phyloP scores from a whole-genome alignment of 2,113 vertebrate genomes.

The Camelus bactrianus region DNA sequence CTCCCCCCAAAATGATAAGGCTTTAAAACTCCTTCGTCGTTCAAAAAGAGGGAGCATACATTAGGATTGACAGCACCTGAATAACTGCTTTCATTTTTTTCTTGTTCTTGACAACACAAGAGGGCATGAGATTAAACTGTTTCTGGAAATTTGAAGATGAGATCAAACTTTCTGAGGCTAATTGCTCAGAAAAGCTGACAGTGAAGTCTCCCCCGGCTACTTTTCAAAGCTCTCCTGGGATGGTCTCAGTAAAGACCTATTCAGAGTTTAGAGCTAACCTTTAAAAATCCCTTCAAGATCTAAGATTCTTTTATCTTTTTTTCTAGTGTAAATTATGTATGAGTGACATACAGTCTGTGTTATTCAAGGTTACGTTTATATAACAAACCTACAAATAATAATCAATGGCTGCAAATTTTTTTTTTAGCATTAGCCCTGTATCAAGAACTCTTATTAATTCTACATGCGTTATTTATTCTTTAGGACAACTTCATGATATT shows the following conservation, averaged over 20 bases:
- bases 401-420: not conserved
- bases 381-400: slow-evolving; percentile 40
- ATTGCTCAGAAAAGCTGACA: slow-evolving; percentile 60
- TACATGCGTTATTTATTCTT: not conserved
- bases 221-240: slow-evolving; percentile 70
- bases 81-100: slow-evolving; percentile 55
- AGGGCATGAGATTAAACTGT: slow-evolving; percentile 65
- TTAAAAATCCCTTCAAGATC: slow-evolving; percentile 63
- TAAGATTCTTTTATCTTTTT: slow-evolving; percentile 64
- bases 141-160: slow-evolving; percentile 71
- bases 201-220: slow-evolving; percentile 51
- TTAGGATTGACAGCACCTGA: slow-evolving; percentile 59
- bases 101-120: slow-evolving; percentile 63
- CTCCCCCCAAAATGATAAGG: slow-evolving; percentile 46
- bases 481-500: not conserved
- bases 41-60: slow-evolving; percentile 37
- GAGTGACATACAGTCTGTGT: slow-evolving; percentile 25
- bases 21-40: slow-evolving; percentile 65
- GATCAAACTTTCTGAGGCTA: slow-evolving; percentile 74
- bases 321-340: slow-evolving; percentile 17
- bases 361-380: slow-evolving; percentile 46
- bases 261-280: slow-evolving; percentile 35
- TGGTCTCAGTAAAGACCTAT: slow-evolving; percentile 9
- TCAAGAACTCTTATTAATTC: slow-evolving; percentile 11
- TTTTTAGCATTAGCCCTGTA: not conserved